These are phyloP conservation scores for Oxyura jamaicensis DNA, from an alignment of 2,113 vertebrate species.

Conservation along the genomic window DNA sequence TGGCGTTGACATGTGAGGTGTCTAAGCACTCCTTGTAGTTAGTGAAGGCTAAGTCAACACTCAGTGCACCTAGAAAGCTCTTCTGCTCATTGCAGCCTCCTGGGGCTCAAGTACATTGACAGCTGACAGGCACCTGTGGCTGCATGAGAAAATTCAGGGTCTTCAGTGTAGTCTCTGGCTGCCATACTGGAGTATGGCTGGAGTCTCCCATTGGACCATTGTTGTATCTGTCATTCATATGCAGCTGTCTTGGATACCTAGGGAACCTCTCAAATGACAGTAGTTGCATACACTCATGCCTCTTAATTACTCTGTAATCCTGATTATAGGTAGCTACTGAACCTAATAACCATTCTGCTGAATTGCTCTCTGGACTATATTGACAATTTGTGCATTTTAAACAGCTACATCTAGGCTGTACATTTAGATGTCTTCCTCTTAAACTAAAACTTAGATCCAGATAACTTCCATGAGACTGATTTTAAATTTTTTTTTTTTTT, in stretches of 20 bases:
- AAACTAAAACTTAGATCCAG: background rate
- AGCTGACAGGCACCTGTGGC: background rate
- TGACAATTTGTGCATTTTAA: fast-evolving
- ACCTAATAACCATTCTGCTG: background rate
- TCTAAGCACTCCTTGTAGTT: background rate
- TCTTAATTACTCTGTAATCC: background rate
- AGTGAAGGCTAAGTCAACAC: background rate
- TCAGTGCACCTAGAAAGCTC: background rate
- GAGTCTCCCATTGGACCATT: background rate
- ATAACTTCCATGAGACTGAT: background rate
- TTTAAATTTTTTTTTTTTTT: background rate
- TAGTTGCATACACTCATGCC: background rate
- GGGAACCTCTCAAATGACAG: background rate
- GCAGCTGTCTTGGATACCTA: background rate
- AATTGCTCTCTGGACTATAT: background rate
- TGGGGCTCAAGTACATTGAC: background rate
- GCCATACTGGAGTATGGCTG: background rate
- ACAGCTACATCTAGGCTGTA: background rate
- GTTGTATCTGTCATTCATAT: background rate
- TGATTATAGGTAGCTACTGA: background rate
- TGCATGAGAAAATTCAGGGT: background rate
- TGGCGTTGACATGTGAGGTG: background rate
- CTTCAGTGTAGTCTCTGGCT: background rate
- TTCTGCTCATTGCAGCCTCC: background rate
- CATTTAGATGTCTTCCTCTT: background rate